Evolutionary conservation across 2,113 vertebrate genomes (phyloP).

Genomic region (Podarcis cretensis): DNA sequence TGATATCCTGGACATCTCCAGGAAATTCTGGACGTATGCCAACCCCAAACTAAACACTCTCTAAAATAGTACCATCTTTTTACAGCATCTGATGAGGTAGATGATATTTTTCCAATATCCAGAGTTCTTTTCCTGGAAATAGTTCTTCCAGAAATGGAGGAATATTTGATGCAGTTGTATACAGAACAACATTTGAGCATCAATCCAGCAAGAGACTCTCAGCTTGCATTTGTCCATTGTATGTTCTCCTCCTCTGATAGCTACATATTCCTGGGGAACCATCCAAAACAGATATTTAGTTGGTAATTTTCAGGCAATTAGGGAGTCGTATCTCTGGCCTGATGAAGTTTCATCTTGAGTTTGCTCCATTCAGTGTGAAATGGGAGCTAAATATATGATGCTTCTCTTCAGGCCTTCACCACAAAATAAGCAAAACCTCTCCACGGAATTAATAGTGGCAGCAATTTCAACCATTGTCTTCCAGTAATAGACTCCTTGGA

Average conservation of each 20-base stretch:
- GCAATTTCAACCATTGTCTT: conserved; percentile 3
- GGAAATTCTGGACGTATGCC: too few relatives aligned
- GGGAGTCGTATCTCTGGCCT: background rate
- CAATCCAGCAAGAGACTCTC: background rate
- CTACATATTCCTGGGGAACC: background rate
- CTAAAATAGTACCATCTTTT: too few relatives aligned
- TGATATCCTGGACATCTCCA: too few relatives aligned
- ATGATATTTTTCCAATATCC: too few relatives aligned
- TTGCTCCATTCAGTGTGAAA: background rate
- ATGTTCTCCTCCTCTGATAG: background rate
- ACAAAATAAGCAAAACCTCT: conserved; percentile 5
- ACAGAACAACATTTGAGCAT: conserved; percentile 14
- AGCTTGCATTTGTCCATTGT: conserved; percentile 11
- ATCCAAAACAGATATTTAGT: background rate
- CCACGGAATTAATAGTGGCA: background rate
- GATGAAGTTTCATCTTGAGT: conserved; percentile 1
- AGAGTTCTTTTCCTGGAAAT: conserved; percentile 10
- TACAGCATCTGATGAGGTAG: too few relatives aligned
- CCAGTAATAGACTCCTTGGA: background rate
- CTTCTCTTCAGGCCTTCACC: rapidly evolving
- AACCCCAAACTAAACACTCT: too few relatives aligned
- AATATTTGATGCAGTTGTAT: conserved; percentile 2
- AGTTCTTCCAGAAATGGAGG: background rate
- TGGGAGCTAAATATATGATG: background rate
- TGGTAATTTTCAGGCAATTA: conserved; percentile 9